Base-by-base conservation (phyloP, 2,888 invertebrate species). In the Ormyrus rosae region DNA sequence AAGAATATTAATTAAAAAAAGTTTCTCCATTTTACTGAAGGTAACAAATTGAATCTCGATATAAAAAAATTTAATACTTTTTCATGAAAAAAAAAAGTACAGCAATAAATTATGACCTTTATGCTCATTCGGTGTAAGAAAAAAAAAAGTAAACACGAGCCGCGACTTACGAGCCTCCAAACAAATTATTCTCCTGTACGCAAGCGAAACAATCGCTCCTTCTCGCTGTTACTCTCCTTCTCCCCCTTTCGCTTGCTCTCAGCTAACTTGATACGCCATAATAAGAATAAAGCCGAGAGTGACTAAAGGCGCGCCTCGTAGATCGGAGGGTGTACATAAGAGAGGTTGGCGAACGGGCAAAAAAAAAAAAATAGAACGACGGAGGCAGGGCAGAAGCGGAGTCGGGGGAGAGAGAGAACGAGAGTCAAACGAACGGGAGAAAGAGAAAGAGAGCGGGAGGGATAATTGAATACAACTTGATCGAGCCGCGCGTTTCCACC, bases 401-500 rank as follows among this genome's bases (percentile, higher is more conserved):
- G 34, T 46, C 48, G 77, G 7, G 58, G 45, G 6, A 11, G 50
- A 79, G 67, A 71, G 61, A 60, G 81, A 55, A 53, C 69, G 73
- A 61, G 68, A 58, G 73, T 13, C 8, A 64, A 74, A 34, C 75
- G 56, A 78, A 65, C 50, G 74, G 79, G 81, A 75, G 75, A 51
- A 70, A 72, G 60, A 5, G 81, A 75, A 83, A 84, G 84, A 76
- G 82, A 81, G 80, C 83, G 84, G 89, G 85, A 86, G 88, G 89
- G 89, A 90, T 90, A 90, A 90, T 90, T 90, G 90, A 90, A 90
- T 90, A 90, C 90, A 90, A 90, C 89, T 90, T 90, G 89, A 90
- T 90, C 90, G 89, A 88, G 89, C 88, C 88, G 88, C 71, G 89
- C 89, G 88, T 90, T 90, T 90, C 90, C 88, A 90, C 88, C 88